Percentiles rank a stretch among this genome's conserved stretches.
Conservation (phyloP, 1,140 invertebrate species). For the Pissodes strobi region DNA sequence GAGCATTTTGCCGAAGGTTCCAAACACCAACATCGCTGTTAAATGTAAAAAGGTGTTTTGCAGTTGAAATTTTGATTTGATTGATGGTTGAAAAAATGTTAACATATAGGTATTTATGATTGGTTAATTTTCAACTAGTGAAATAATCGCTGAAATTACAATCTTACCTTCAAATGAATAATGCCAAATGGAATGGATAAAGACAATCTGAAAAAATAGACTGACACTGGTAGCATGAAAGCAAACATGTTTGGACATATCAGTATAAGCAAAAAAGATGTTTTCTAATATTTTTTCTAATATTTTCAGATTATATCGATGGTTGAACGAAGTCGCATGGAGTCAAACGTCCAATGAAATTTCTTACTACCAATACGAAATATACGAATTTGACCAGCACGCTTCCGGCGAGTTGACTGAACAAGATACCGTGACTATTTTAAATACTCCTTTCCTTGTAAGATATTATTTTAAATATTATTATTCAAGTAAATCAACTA, state of each 20-base stretch:
- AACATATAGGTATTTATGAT: too few relatives aligned
- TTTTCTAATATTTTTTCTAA: not conserved
- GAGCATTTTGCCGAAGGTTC: too few relatives aligned
- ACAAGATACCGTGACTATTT: constrained; percentile 53
- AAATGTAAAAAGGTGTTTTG: too few relatives aligned
- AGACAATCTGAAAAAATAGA: not conserved
- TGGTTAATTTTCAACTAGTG: too few relatives aligned
- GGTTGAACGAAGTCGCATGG: constrained; percentile 39
- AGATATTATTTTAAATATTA: too few relatives aligned
- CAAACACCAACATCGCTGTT: too few relatives aligned
- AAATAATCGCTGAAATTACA: too few relatives aligned
- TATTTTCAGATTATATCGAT: constrained; percentile 37
- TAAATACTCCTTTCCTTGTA: constrained; percentile 56
- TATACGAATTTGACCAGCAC: constrained; percentile 53
- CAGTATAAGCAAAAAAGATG: not conserved
- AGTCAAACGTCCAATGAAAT: constrained; percentile 48
- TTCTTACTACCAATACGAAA: constrained; percentile 52
- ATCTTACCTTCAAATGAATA: too few relatives aligned
- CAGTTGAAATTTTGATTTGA: too few relatives aligned
- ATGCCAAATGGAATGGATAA: too few relatives aligned
- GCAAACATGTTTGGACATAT: not conserved
- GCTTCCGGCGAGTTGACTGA: constrained; percentile 51
- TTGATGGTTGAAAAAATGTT: too few relatives aligned
- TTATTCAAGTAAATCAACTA: too few relatives aligned
- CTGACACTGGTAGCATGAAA: not conserved